These are phyloP conservation scores for Nematolebias whitei DNA, from an alignment of 2,113 vertebrate species.

Conservation along the genomic window DNA sequence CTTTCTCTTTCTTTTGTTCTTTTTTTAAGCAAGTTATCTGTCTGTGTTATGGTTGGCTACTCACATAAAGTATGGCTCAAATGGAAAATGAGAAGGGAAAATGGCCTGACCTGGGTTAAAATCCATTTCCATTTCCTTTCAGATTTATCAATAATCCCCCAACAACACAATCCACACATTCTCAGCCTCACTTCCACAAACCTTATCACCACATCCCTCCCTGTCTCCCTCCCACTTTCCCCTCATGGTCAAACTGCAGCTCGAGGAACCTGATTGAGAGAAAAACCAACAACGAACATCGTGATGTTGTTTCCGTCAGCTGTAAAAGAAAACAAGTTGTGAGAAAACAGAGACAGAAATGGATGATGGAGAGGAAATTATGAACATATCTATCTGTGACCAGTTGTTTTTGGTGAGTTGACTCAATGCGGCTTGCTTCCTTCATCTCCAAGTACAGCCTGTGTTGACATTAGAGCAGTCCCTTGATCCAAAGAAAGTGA, in stretches of 20 bases:
- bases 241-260: conserved; percentile 14
- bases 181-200: conserved; percentile 54
- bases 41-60: conserved; percentile 75
- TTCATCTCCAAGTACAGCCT: conserved; percentile 21
- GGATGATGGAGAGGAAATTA: conserved; percentile 36
- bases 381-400: conserved; percentile 42
- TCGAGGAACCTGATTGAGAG: conserved; percentile 63
- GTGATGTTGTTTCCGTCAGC: conserved; percentile 50
- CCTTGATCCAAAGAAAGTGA: conserved; percentile 52
- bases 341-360: conserved; percentile 31
- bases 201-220: conserved; percentile 40
- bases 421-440: neutral
- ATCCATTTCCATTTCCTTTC: conserved; percentile 71
- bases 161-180: conserved; percentile 66
- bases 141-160: conserved; percentile 68
- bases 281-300: conserved; percentile 23
- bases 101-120: conserved; percentile 76
- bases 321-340: conserved; percentile 63
- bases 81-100: conserved; percentile 79
- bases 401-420: conserved; percentile 24
- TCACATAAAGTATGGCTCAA: conserved; percentile 79
- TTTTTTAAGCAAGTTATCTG: conserved; percentile 75
- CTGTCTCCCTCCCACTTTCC: conserved; percentile 21
- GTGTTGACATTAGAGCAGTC: conserved; percentile 44
- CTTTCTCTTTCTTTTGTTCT: conserved; percentile 67